Evolutionary conservation across 2,888 invertebrate species (phyloP).

Genomic region (Andrena bicolor): DNA sequence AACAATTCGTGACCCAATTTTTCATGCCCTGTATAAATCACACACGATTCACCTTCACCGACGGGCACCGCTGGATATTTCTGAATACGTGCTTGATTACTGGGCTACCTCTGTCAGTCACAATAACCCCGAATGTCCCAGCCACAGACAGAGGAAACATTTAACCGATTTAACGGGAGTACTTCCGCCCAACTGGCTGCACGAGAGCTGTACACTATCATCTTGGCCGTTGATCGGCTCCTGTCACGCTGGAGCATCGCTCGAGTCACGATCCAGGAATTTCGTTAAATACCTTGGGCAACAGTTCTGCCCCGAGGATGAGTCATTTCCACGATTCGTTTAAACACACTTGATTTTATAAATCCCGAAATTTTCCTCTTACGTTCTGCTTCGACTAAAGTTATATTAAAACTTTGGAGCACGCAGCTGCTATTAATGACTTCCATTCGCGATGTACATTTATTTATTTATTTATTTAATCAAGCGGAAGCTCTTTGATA

Average conservation of each 20-base stretch:
- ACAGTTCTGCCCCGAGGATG: neutral
- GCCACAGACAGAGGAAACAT: constrained; percentile 57
- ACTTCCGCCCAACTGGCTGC: constrained; percentile 51
- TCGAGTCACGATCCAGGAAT: constrained; percentile 32
- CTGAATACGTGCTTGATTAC: constrained; percentile 40
- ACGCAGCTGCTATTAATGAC: neutral
- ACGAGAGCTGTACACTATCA: constrained; percentile 42
- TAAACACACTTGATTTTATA: neutral
- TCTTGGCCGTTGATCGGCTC: constrained; percentile 41
- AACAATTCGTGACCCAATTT: constrained; percentile 63
- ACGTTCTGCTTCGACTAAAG: neutral
- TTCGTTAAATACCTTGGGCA: constrained; percentile 3
- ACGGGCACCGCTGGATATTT: constrained; percentile 11
- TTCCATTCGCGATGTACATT: constrained; percentile 11
- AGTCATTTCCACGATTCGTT: neutral
- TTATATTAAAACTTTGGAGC: neutral
- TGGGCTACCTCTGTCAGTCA: constrained; percentile 38
- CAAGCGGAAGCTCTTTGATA: too few species aligned
- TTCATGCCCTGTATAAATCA: constrained; percentile 24
- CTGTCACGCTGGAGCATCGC: constrained; percentile 16
- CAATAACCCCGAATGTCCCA: constrained; percentile 39
- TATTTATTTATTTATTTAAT: too few species aligned
- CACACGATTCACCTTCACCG: constrained; percentile 21
- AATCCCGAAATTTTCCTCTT: neutral
- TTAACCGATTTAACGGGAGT: constrained; percentile 63